A percentile compares a stretch with the other conserved stretches of the same genome.
Conservation (phyloP, 2,113 vertebrate genomes). For the Dendropsophus ebraccatus region DNA sequence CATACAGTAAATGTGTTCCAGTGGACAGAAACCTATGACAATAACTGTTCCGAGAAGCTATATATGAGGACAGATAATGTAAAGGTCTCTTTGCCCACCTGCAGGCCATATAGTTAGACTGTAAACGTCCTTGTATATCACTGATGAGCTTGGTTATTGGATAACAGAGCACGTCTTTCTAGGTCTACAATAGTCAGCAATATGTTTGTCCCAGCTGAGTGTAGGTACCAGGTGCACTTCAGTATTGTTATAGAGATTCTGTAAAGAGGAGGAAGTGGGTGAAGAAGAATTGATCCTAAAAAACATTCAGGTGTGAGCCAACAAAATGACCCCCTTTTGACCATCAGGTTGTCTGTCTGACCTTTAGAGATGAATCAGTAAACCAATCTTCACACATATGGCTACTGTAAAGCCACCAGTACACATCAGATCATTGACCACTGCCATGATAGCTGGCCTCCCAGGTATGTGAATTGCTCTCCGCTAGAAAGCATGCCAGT, state of each 20-base stretch:
- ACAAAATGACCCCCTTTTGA: background rate
- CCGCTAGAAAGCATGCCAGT: too few relatives aligned
- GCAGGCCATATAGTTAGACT: background rate
- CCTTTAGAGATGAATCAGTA: background rate
- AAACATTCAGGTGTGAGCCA: background rate
- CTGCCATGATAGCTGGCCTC: too few relatives aligned
- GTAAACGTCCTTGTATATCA: background rate
- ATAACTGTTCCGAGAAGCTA: too few relatives aligned
- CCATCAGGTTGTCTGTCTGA: background rate
- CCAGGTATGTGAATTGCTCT: too few relatives aligned
- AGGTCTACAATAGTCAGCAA: background rate
- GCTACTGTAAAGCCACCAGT: background rate
- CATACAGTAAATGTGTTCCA: too few relatives aligned
- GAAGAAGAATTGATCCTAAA: background rate
- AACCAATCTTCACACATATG: background rate
- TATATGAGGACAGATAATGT: background rate
- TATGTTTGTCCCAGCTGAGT: background rate
- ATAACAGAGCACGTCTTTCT: background rate
- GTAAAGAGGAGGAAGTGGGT: background rate
- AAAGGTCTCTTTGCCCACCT: background rate
- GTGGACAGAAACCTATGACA: too few relatives aligned
- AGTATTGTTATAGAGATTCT: background rate
- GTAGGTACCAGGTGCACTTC: background rate
- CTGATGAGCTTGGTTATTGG: background rate
- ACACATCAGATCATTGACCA: too few relatives aligned